Conservation (phyloP, 2,888 invertebrate species). For the Pecten maximus region DNA sequence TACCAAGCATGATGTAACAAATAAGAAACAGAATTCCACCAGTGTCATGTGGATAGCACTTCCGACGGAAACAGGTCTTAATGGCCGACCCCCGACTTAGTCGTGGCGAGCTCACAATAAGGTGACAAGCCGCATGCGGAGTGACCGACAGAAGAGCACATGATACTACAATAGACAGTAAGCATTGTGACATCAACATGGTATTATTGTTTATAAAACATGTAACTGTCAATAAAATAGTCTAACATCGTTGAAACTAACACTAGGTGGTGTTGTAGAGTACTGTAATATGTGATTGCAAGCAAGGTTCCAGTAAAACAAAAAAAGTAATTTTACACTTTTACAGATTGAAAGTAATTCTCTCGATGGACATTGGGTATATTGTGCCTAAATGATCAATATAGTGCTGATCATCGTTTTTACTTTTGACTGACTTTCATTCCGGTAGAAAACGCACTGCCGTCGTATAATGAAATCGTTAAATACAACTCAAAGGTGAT, state of each 20-base stretch:
- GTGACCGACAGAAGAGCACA: background rate
- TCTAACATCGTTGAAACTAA: background rate
- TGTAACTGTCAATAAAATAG: background rate
- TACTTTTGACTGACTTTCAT: no score
- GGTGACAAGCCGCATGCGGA: background rate
- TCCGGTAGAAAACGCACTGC: no score
- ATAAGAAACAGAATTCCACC: background rate
- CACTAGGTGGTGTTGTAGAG: background rate
- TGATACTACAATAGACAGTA: background rate
- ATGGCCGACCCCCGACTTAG: conserved; percentile 15
- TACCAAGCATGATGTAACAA: background rate
- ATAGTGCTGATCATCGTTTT: no score
- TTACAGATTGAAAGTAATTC: no score
- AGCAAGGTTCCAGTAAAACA: no score
- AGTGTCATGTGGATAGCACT: background rate
- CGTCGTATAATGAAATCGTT: no score
- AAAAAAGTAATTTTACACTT: no score
- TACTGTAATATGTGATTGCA: background rate
- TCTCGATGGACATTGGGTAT: no score
- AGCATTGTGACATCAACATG: background rate
- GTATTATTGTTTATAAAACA: background rate
- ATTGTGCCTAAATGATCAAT: no score
- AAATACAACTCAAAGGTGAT: no score
- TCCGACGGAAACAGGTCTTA: background rate
- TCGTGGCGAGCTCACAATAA: background rate